These are phyloP conservation scores for Xanthorhoe designata DNA, from an alignment of 2,888 invertebrate genomes.

Conservation along the genomic window DNA sequence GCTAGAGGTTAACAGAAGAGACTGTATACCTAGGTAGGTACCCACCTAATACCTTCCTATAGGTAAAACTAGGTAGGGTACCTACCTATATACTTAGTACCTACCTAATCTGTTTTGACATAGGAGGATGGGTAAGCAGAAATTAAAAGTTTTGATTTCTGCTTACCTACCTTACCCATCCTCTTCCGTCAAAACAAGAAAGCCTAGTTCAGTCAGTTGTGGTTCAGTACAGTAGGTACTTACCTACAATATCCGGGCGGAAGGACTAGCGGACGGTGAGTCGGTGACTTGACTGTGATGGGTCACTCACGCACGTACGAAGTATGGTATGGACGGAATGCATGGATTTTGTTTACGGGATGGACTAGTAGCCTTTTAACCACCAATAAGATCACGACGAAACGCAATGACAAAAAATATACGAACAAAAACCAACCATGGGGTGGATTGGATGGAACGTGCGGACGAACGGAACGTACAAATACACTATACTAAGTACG, in stretches of 20 bases:
- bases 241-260: slow-evolving; percentile 28
- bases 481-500: no score
- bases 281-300: background rate
- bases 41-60: background rate
- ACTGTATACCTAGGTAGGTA: no score
- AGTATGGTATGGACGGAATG: no score
- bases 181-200: background rate
- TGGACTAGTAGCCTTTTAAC: slow-evolving; percentile 11
- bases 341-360: no score
- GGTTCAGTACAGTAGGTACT: no score
- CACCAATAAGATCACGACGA: slow-evolving; percentile 19
- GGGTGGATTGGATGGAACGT: slow-evolving; percentile 14
- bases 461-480: slow-evolving; percentile 45
- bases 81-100: no score
- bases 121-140: no score
- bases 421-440: slow-evolving; percentile 49
- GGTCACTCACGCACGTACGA: no score
- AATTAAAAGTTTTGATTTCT: no score
- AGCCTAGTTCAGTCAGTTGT: background rate
- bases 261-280: background rate
- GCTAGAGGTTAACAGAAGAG: no score
- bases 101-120: no score
- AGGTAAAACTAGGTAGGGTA: background rate
- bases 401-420: slow-evolving; percentile 21
- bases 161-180: background rate